Conservation (phyloP, 2,797 vertebrate genomes). For the Pristis pectinata region DNA sequence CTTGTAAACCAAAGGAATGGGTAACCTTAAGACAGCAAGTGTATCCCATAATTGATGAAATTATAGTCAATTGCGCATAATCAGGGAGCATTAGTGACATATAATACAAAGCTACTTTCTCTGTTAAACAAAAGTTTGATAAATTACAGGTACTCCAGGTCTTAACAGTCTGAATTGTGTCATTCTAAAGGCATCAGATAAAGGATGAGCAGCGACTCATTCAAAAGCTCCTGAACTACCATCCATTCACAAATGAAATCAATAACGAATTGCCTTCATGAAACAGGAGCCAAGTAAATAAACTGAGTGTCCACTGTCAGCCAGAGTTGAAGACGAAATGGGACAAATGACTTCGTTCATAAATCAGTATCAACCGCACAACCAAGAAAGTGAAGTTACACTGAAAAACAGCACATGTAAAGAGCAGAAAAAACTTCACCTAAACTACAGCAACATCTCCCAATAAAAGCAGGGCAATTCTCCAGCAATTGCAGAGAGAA, state of each 20-base stretch:
- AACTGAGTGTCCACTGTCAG: no score
- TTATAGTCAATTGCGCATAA: neutral
- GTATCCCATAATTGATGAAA: neutral
- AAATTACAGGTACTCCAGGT: neutral
- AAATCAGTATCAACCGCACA: no score
- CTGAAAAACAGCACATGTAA: no score
- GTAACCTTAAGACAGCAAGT: neutral
- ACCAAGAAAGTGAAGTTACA: no score
- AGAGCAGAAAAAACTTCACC: no score
- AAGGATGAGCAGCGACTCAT: neutral
- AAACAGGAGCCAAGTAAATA: neutral
- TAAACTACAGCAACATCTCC: no score
- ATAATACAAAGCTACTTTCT: neutral
- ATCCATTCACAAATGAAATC: neutral
- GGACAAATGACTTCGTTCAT: no score
- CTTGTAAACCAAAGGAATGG: neutral
- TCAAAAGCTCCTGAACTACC: conserved; percentile 1
- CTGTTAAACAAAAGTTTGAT: neutral
- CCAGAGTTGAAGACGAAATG: no score
- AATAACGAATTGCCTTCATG: neutral
- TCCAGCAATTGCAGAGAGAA: no score
- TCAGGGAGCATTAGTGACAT: neutral
- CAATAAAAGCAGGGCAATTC: no score
- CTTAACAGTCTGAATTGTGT: neutral
- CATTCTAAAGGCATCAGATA: neutral